These are phyloP conservation scores for Diploscapter pachys DNA, from an alignment of 1,140 invertebrate species.

Conservation along the genomic window DNA sequence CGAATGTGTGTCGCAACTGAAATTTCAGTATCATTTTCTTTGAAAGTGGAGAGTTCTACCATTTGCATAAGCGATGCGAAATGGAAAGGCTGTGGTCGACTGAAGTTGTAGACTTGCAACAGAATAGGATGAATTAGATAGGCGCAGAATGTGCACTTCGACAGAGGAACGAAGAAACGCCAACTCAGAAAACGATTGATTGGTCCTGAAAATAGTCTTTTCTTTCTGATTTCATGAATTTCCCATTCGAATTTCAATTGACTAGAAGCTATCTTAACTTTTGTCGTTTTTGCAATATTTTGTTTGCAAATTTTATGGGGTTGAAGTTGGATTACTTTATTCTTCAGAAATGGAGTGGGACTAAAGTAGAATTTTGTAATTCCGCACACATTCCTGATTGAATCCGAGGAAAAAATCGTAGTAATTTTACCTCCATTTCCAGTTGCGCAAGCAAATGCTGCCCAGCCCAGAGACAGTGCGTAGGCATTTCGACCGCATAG, in stretches of 20 bases:
- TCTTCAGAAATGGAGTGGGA: neutral
- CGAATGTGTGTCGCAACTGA: slow-evolving; percentile 51
- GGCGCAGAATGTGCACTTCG: slow-evolving; percentile 61
- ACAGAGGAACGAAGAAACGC: slow-evolving; percentile 58
- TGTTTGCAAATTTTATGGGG: neutral
- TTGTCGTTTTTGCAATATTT: no score
- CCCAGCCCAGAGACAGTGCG: slow-evolving; percentile 78
- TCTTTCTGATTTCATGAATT: slow-evolving; percentile 29
- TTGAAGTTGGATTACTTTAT: neutral
- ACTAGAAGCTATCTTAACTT: no score
- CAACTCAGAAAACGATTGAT: slow-evolving; percentile 60
- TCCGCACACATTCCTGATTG: no score
- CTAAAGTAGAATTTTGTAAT: no score
- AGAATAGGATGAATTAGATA: slow-evolving; percentile 63
- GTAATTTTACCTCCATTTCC: slow-evolving; percentile 73
- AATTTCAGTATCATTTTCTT: slow-evolving; percentile 20
- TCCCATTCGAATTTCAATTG: neutral
- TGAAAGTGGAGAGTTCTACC: slow-evolving; percentile 34
- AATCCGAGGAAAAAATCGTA: slow-evolving; percentile 46
- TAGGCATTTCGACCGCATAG: slow-evolving; percentile 78
- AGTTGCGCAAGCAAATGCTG: slow-evolving; percentile 80
- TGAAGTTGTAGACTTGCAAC: slow-evolving; percentile 58
- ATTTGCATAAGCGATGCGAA: slow-evolving; percentile 57
- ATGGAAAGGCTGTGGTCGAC: slow-evolving; percentile 54
- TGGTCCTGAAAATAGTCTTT: slow-evolving; percentile 51